phyloP scores from a whole-genome alignment of 2,113 vertebrate species.

The Zapus hudsonius region DNA sequence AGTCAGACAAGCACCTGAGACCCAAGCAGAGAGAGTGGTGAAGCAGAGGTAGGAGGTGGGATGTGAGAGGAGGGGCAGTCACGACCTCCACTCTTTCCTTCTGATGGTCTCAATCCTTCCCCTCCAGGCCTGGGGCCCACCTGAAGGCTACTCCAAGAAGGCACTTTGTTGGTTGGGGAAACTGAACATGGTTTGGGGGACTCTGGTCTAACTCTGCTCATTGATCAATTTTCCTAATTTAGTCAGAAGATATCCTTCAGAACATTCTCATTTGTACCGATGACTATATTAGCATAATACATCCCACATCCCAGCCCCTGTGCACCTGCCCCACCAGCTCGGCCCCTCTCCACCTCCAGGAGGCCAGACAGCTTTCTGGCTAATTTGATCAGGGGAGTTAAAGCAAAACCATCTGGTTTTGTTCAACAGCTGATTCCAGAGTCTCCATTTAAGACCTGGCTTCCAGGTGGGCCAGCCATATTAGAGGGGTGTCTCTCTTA shows the following conservation, averaged over 20 bases:
- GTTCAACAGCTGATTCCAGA: slow-evolving; percentile 86
- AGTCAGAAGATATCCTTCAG: slow-evolving; percentile 62
- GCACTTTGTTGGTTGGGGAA: neutral
- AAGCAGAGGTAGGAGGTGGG: neutral
- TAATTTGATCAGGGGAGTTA: slow-evolving; percentile 87
- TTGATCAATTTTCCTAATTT: slow-evolving; percentile 67
- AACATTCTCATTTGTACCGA: slow-evolving; percentile 41
- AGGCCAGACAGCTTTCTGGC: slow-evolving; percentile 50
- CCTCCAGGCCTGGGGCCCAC: neutral
- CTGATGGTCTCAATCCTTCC: neutral
- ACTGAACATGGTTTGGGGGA: slow-evolving; percentile 26
- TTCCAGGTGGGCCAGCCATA: slow-evolving; percentile 83
- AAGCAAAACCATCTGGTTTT: slow-evolving; percentile 83
- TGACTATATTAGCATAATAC: slow-evolving; percentile 32
- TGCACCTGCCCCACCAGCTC: slow-evolving; percentile 23
- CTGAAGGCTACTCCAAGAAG: neutral
- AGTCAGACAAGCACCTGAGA: neutral
- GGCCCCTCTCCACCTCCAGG: slow-evolving; percentile 47
- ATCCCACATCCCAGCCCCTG: slow-evolving; percentile 25
- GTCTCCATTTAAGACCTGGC: slow-evolving; percentile 74
- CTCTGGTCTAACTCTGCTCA: slow-evolving; percentile 44
- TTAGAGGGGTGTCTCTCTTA: slow-evolving; percentile 81
- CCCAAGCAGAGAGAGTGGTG: neutral
- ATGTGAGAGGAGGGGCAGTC: neutral
- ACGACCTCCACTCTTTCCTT: neutral